phyloP scores from a whole-genome alignment of 2,113 vertebrate species.

The Mola mola region DNA sequence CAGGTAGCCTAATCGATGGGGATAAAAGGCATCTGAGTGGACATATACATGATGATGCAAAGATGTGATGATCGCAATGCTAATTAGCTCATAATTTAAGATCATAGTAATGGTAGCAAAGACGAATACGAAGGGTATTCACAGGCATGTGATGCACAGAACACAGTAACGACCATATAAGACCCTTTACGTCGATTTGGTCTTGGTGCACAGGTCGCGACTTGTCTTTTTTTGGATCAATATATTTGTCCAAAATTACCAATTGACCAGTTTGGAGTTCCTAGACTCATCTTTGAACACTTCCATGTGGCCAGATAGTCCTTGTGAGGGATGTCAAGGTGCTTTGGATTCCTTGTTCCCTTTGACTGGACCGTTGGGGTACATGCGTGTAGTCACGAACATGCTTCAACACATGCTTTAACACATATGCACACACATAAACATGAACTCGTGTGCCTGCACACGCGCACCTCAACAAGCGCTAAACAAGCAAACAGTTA shows the following conservation, averaged over 20 bases:
- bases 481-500: conserved; percentile 76
- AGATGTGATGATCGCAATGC: conserved; percentile 33
- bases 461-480: conserved; percentile 65
- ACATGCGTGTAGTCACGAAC: conserved; percentile 22
- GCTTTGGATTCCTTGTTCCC: conserved; percentile 60
- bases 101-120: conserved; percentile 14
- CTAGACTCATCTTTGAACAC: conserved; percentile 51
- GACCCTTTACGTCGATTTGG: background rate
- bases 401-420: conserved; percentile 20
- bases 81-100: conserved; percentile 51
- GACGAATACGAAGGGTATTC: conserved; percentile 42
- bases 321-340: conserved; percentile 39
- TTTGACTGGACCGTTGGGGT: conserved; percentile 26
- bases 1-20: conserved; percentile 52
- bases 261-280: conserved; percentile 20
- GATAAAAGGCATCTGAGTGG: conserved; percentile 46
- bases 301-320: conserved; percentile 41
- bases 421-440: conserved; percentile 39
- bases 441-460: conserved; percentile 47
- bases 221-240: conserved; percentile 25
- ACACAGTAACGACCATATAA: background rate
- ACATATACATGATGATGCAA: conserved; percentile 15
- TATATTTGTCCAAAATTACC: conserved; percentile 24
- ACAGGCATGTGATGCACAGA: conserved; percentile 24
- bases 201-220: too few species aligned